These are phyloP conservation scores for Hypomesus transpacificus DNA, from an alignment of 2,113 vertebrate species.

Conservation along the genomic window DNA sequence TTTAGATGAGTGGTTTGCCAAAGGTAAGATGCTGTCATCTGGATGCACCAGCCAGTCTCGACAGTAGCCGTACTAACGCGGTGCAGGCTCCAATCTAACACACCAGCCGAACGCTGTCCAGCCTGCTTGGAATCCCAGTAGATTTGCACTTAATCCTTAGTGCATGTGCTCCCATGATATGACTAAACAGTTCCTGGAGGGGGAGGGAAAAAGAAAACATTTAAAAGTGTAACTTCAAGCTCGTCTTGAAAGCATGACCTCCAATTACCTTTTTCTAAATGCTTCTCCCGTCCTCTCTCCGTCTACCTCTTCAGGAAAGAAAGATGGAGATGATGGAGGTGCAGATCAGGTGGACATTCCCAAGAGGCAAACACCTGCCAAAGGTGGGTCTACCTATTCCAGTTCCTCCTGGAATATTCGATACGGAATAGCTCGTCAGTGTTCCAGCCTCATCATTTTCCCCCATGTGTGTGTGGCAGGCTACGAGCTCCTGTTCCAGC, in stretches of 20 bases:
- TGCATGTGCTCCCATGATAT: no score
- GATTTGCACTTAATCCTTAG: no score
- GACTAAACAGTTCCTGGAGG: no score
- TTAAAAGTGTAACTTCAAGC: no score
- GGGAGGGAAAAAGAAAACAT: no score
- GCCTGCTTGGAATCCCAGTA: no score
- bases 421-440: neutral
- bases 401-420: neutral
- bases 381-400: constrained; percentile 70
- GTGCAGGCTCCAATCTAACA: neutral
- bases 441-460: neutral
- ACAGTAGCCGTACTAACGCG: neutral
- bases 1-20: constrained; percentile 96
- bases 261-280: no score
- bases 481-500: constrained; percentile 94
- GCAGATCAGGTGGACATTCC: constrained; percentile 87
- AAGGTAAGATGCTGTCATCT: constrained; percentile 83
- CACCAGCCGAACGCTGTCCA: neutral
- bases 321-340: constrained; percentile 78
- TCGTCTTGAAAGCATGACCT: no score
- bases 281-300: neutral
- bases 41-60: constrained; percentile 27
- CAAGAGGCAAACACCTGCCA: constrained; percentile 88
- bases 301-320: constrained; percentile 75
- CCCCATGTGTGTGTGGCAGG: constrained; percentile 64